phyloP scores from a whole-genome alignment of 2,113 vertebrate genomes.

The Campylomormyrus tamandua region DNA sequence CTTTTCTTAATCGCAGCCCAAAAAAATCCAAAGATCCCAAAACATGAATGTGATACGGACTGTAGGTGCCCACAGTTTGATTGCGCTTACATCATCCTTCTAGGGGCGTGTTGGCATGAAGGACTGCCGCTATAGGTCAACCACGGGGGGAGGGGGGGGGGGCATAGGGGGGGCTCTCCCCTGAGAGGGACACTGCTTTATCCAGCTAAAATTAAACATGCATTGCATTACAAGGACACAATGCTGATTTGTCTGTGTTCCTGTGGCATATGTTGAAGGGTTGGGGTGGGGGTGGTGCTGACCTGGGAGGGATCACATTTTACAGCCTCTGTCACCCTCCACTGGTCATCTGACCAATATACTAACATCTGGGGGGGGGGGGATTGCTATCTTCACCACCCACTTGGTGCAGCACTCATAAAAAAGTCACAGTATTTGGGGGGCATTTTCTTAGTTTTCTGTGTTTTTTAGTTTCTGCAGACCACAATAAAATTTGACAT shows the following conservation, averaged over 20 bases:
- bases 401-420: neutral
- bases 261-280: neutral
- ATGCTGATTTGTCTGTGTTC: slow-evolving; percentile 14
- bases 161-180: neutral
- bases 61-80: neutral
- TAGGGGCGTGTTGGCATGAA: neutral
- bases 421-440: slow-evolving; percentile 48
- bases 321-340: neutral
- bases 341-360: slow-evolving; percentile 2
- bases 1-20: neutral
- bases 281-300: neutral
- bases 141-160: neutral
- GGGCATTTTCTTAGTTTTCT: slow-evolving; percentile 63
- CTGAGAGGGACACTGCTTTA: neutral
- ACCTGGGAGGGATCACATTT: neutral
- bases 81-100: neutral
- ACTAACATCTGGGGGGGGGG: neutral
- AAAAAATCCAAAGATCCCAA: neutral
- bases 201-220: slow-evolving; percentile 24
- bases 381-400: neutral
- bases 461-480: slow-evolving; percentile 64
- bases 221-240: slow-evolving; percentile 19
- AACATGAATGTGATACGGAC: neutral
- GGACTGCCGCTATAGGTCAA: neutral
- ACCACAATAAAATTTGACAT: slow-evolving; percentile 56